These are phyloP conservation scores for Thyatira batis DNA, from an alignment of 2,888 invertebrate species.

Conservation along the genomic window DNA sequence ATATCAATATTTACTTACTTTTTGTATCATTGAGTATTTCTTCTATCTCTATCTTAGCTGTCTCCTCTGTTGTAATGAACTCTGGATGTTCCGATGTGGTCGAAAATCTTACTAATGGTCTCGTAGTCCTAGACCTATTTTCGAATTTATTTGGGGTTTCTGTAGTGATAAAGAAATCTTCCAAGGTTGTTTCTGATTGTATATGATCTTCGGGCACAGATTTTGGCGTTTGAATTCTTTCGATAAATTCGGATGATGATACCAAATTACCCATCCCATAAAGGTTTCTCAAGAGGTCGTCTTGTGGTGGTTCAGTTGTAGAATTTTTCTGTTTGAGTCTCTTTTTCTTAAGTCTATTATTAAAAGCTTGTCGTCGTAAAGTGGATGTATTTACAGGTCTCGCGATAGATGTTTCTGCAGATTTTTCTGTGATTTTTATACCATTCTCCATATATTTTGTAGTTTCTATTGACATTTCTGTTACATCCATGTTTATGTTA, in stretches of 20 bases:
- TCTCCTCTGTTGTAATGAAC: conserved; percentile 57
- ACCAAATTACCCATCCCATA: conserved; percentile 63
- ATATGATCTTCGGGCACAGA: conserved; percentile 27
- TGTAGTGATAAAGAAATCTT: conserved; percentile 58
- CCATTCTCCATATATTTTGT: conserved; percentile 29
- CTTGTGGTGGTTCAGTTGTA: conserved; percentile 63
- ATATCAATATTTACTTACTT: conserved; percentile 48
- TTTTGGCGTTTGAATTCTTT: conserved; percentile 53
- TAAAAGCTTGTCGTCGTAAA: conserved; percentile 58
- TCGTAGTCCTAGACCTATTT: conserved; percentile 29
- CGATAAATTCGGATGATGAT: conserved; percentile 70
- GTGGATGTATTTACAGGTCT: conserved; percentile 49
- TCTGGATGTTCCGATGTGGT: conserved; percentile 27
- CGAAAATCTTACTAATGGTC: conserved; percentile 25
- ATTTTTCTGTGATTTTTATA: conserved; percentile 37
- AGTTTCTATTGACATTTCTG: conserved; percentile 30
- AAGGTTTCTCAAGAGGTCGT: conserved; percentile 56
- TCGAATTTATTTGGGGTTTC: conserved; percentile 38
- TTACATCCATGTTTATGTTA: conserved; percentile 14
- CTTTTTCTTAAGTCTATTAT: conserved; percentile 65
- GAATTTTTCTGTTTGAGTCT: conserved; percentile 60
- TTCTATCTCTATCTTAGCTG: conserved; percentile 84
- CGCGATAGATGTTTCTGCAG: conserved; percentile 30
- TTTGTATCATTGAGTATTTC: conserved; percentile 85
- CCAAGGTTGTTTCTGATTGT: conserved; percentile 47